Evolutionary conservation across 1,140 invertebrate genomes (phyloP).

Genomic region (Belonocnema kinseyi): DNA sequence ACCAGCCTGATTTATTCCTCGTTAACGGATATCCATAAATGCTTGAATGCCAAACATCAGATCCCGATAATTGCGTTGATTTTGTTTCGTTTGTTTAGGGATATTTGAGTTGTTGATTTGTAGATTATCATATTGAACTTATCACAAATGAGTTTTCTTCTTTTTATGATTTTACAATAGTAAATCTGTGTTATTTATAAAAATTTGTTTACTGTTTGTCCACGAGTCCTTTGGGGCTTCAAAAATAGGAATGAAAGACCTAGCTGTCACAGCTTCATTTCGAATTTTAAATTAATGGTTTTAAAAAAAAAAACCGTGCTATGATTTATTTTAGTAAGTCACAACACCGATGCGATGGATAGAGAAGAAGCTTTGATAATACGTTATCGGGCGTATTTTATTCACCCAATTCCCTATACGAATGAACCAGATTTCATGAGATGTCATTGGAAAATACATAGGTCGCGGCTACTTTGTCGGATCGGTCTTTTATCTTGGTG

Average conservation of each 20-base stretch:
- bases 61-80: slow-evolving; percentile 32
- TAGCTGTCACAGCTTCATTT: neutral
- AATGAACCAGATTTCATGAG: slow-evolving; percentile 15
- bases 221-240: neutral
- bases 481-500: neutral
- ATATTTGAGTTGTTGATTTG: neutral
- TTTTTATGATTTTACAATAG: neutral
- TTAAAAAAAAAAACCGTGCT: neutral
- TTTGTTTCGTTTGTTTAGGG: slow-evolving; percentile 25
- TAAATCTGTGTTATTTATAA: slow-evolving; percentile 1
- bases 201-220: neutral
- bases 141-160: neutral
- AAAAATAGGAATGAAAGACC: neutral
- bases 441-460: neutral
- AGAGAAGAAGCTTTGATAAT: slow-evolving; percentile 20
- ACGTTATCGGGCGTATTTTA: slow-evolving; percentile 23
- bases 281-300: slow-evolving; percentile 17
- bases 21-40: slow-evolving; percentile 62
- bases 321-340: neutral
- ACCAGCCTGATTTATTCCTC: slow-evolving; percentile 50
- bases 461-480: neutral
- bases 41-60: slow-evolving; percentile 31
- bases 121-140: neutral
- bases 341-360: neutral
- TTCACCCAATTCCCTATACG: slow-evolving; percentile 12